Evolutionary conservation across 2,797 vertebrate species (phyloP).

Genomic region (Coregonus suidteri): DNA sequence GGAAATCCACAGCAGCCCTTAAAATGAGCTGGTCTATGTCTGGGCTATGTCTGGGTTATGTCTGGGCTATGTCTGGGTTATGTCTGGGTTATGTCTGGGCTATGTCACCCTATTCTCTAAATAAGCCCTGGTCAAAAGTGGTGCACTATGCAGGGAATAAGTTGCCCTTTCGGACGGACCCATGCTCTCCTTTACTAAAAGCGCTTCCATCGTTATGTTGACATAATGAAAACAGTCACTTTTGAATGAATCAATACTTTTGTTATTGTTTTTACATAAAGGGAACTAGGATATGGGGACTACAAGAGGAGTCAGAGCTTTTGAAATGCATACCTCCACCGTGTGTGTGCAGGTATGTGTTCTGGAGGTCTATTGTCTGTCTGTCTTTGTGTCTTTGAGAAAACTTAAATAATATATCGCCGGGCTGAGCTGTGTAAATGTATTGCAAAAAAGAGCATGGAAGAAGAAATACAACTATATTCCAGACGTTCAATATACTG

Average conservation of each 20-base stretch:
- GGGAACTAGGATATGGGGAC: constrained; percentile 13
- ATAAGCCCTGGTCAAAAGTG: neutral
- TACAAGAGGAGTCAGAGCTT: neutral
- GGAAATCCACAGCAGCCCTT: constrained; percentile 10
- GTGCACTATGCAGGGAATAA: neutral
- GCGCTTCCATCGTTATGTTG: constrained; percentile 73
- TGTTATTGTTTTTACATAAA: constrained; percentile 38
- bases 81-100: neutral
- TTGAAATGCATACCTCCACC: constrained; percentile 14
- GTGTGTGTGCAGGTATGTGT: constrained; percentile 32
- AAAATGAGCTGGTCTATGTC: neutral
- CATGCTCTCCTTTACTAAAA: constrained; percentile 30
- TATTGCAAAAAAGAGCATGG: constrained; percentile 58
- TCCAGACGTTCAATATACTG: constrained; percentile 12
- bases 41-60: neutral
- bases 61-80: neutral
- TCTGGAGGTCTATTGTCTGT: constrained; percentile 6
- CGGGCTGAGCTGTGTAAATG: constrained; percentile 48
- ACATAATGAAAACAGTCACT: constrained; percentile 57
- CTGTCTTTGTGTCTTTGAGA: constrained; percentile 23
- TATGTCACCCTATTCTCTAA: neutral
- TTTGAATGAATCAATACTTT: constrained; percentile 42
- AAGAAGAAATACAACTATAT: constrained; percentile 18
- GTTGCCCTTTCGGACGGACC: neutral
- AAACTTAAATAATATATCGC: constrained; percentile 24